Evolutionary conservation across 2,113 vertebrate genomes (phyloP).

Genomic region (Odontesthes bonariensis): DNA sequence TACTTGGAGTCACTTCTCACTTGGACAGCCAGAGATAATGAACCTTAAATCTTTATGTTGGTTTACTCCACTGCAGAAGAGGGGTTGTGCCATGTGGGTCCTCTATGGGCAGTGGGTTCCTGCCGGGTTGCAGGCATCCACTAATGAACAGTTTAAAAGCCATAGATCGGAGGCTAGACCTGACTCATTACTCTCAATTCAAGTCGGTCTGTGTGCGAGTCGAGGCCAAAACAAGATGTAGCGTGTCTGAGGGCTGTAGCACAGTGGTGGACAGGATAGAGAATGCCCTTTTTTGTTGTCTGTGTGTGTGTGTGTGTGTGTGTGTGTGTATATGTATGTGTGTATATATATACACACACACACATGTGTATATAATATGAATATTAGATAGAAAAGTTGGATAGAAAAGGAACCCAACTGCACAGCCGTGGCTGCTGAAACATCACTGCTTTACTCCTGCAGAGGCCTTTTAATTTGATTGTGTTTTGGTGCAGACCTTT

Average conservation of each 20-base stretch:
- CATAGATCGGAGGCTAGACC: conserved; percentile 26
- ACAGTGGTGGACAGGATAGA: not conserved
- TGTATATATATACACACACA: too few relatives aligned
- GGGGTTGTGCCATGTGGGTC: conserved; percentile 12
- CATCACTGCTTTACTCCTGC: conserved; percentile 22
- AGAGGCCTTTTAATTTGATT: conserved; percentile 60
- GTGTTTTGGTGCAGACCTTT: conserved; percentile 52
- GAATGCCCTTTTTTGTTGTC: not conserved
- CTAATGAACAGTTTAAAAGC: conserved; percentile 62
- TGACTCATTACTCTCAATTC: conserved; percentile 24
- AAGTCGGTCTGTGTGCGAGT: conserved; percentile 12
- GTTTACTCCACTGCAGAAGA: conserved; percentile 6
- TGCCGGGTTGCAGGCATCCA: conserved; percentile 11
- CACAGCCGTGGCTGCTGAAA: conserved; percentile 34
- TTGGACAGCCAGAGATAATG: conserved; percentile 59
- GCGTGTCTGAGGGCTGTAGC: not conserved
- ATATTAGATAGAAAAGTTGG: too few relatives aligned
- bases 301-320: too few relatives aligned
- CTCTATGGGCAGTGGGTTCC: conserved; percentile 18
- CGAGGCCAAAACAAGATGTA: conserved; percentile 3
- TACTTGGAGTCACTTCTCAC: conserved; percentile 29
- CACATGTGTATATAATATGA: too few relatives aligned
- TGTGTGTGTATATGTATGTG: too few relatives aligned
- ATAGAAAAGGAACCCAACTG: not conserved
- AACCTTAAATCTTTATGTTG: conserved; percentile 42